Evolutionary conservation across 2,113 vertebrate species (phyloP).

Genomic region (Antennarius striatus): DNA sequence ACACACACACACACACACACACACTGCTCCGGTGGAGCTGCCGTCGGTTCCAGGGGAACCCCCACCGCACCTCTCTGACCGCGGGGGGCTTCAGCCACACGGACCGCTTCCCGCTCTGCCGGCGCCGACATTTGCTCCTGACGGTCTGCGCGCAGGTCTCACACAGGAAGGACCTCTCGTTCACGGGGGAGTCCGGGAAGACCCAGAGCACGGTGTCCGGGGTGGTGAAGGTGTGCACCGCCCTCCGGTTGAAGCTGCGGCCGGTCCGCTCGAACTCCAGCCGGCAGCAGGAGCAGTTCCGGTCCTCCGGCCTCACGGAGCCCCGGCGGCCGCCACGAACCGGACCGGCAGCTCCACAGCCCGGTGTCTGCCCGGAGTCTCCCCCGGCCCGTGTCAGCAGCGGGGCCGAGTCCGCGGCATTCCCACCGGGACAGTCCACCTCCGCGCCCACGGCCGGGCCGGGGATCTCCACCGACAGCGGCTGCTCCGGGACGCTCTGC

Average conservation of each 20-base stretch:
- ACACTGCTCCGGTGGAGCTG: neutral
- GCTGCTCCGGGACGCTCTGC: neutral
- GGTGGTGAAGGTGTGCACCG: conserved; percentile 68
- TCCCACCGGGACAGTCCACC: conserved; percentile 50
- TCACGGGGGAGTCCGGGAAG: conserved; percentile 47
- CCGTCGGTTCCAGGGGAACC: too few species aligned
- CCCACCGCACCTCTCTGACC: too few species aligned
- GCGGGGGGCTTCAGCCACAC: conserved; percentile 53
- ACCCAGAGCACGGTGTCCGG: conserved; percentile 61
- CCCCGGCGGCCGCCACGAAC: conserved; percentile 3
- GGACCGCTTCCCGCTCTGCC: conserved; percentile 35
- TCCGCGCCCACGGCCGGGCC: conserved; percentile 53
- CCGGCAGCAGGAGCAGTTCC: conserved; percentile 54
- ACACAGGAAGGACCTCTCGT: conserved; percentile 64
- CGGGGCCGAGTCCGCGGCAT: neutral
- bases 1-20: neutral
- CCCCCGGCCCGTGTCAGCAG: neutral
- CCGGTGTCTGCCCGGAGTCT: neutral
- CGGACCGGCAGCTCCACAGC: fast-evolving
- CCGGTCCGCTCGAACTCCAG: conserved; percentile 61
- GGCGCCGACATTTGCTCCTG: conserved; percentile 50
- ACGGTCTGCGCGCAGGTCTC: conserved; percentile 67
- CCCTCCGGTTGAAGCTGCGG: conserved; percentile 68
- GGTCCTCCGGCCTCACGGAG: conserved; percentile 45
- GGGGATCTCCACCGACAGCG: conserved; percentile 18